Base-by-base conservation (phyloP, 2,113 vertebrate genomes). In the Phalacrocorax brasilianus region DNA sequence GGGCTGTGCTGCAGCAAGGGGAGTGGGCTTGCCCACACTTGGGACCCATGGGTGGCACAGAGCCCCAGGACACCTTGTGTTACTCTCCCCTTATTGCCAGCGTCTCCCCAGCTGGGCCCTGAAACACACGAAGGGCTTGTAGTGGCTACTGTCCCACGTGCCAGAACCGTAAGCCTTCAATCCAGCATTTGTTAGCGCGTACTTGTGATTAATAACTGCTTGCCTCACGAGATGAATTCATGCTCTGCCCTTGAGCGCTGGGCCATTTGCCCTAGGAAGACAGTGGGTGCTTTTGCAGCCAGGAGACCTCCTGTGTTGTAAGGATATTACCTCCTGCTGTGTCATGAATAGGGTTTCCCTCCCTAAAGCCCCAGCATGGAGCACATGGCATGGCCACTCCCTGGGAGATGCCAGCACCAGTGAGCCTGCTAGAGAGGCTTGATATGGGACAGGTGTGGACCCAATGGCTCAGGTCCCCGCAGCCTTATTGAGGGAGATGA, bases 201-300 rank as follows among this genome's bases (percentile, higher is more conserved):
- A 50, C 44, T 78, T 0, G 0, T 40, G 33, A 30, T 82, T 58
- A 58, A 15, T 52, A 82, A 40, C 20, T 2, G 0, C 24, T 59
- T 42, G 58, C 52, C 23, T 66, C 47, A 38, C 0, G 2, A 47
- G 45, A 27, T 72, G 38, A 47, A 32, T 40, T 77, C 1, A 1
- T 1, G 4, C 58, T 65, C 56, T 2, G 15, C 23, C 50, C 2
- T 32, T 63, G 55, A 61, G 45, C 2, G 1, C 38, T 0, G 2
- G 28, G 28, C 45, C 2, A 0, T 53, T 79, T 3, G 1, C 33
- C 50, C 23, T 18, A 23, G 24, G 40, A 12, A 52, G 42, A 11
- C 14, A 21, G 62, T 2, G 1, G 14, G 24, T 1, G 0, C 23
- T 67, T 16, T 52, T 2, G 3, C 47, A 44, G 49, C 32, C 23